Conservation (phyloP, 2,113 vertebrate species). For the Eclectus roratus region DNA sequence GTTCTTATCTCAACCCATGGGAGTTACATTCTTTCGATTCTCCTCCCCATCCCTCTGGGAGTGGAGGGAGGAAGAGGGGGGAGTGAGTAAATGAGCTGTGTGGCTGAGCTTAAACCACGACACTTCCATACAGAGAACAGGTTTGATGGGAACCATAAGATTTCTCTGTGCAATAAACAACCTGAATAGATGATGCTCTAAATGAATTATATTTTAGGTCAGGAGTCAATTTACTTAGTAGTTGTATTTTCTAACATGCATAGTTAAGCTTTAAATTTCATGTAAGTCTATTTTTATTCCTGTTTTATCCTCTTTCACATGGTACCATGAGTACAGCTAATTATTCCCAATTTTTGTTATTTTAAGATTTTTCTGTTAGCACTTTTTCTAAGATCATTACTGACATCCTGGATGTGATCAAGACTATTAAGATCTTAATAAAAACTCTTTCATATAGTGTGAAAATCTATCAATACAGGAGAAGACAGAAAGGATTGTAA, state of each 20-base stretch:
- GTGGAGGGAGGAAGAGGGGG: no score
- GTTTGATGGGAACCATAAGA: fast-evolving
- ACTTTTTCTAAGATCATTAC: not conserved
- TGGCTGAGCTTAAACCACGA: no score
- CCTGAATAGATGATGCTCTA: not conserved
- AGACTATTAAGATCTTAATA: not conserved
- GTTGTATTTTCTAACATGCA: not conserved
- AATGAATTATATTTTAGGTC: not conserved
- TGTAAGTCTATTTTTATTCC: not conserved
- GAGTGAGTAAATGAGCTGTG: no score
- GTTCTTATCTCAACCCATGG: no score
- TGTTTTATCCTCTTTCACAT: not conserved
- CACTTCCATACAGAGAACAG: not conserved
- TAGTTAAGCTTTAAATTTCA: not conserved
- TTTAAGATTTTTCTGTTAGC: not conserved
- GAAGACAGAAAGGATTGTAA: not conserved
- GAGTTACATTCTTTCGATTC: no score
- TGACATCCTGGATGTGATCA: not conserved
- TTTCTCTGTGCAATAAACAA: not conserved
- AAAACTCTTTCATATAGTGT: not conserved
- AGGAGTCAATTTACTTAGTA: not conserved
- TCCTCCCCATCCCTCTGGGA: no score
- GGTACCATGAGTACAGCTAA: not conserved
- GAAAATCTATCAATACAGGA: not conserved
- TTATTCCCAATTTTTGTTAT: not conserved